Conservation (phyloP, 2,797 vertebrate species). For the Perdix hodgsoniae region DNA sequence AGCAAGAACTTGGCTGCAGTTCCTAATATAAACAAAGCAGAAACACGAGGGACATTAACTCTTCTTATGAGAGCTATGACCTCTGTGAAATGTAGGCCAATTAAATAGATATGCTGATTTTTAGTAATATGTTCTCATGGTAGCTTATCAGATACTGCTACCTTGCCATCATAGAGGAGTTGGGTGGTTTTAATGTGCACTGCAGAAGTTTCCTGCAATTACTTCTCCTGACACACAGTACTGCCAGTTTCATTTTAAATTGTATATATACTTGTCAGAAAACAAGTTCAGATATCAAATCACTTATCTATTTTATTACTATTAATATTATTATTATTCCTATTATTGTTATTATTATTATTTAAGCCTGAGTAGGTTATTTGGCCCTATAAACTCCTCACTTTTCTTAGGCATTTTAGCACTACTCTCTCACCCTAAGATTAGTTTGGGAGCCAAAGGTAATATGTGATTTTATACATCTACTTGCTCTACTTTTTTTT, state of each 20-base stretch:
- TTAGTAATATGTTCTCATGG: background rate
- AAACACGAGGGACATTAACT: background rate
- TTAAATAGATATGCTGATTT: background rate
- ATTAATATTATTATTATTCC: background rate
- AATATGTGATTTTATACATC: background rate
- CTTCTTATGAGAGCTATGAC: background rate
- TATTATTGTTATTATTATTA: background rate
- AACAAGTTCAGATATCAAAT: background rate
- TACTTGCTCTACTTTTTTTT: background rate
- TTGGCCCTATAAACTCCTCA: background rate
- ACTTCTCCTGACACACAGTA: background rate
- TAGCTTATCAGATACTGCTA: background rate
- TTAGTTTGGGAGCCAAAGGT: background rate
- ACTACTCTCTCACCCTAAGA: background rate
- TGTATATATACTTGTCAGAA: background rate
- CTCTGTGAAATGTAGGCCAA: background rate
- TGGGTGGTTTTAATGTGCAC: background rate
- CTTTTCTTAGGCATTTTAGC: background rate
- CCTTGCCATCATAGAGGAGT: background rate
- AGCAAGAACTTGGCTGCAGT: background rate
- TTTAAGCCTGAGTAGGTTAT: background rate
- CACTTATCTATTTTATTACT: background rate
- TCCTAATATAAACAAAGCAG: background rate
- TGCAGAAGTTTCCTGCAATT: background rate
- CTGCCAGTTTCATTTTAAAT: background rate